Base-by-base conservation (phyloP, 2,797 vertebrate genomes). In the Chromobotia macracanthus region DNA sequence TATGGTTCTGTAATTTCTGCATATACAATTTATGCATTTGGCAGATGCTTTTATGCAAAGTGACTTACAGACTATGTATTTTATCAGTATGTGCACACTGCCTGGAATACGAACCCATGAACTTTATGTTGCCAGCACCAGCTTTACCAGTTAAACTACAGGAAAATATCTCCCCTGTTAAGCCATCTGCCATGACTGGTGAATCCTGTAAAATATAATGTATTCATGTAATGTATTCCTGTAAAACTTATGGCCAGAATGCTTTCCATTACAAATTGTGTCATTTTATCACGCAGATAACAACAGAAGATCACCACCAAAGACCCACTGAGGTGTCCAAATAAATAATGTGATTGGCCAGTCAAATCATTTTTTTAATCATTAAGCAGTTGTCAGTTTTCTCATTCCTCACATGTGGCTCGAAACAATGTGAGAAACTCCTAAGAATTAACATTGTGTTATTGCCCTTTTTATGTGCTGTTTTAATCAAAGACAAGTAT, bases 361-460 rank as follows among this genome's bases (percentile, higher is more conserved):
- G 81, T 75, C 74, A 79, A 82, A 73, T 56, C 44, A 31, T 1
- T 79, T 80, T 86, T 81, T 75, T n/a, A 84, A 83, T 66, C 55
- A 41, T 10, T 41, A 41, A 9, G n/a, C 8, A 61, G 58, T 67
- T 80, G 70, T 60, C 64, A 51, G 73, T 61, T 70, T 44, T 68
- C 46, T 69, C 0, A 35, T 58, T 25, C 46, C 53, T 38, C 35
- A 21, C 51, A 50, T 77, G n/a, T 19, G 3, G 0, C 7, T 68
- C 16, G 31, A 67, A 77, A 53, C 19, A 38, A 23, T 61, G 48
- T 41, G n/a, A 18, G 31, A 25, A 15, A 35, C 67, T 79, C 48
- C 41, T 46, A 65, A 41, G 64, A 71, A 79, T 50, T 41, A 63
- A 64, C 75, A 60, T n/a, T n/a, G n/a, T n/a, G n/a, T n/a, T n/a